Evolutionary conservation across 92 coral and sea anemone species (phyloP).

Genomic region (Micromussa lordhowensis): DNA sequence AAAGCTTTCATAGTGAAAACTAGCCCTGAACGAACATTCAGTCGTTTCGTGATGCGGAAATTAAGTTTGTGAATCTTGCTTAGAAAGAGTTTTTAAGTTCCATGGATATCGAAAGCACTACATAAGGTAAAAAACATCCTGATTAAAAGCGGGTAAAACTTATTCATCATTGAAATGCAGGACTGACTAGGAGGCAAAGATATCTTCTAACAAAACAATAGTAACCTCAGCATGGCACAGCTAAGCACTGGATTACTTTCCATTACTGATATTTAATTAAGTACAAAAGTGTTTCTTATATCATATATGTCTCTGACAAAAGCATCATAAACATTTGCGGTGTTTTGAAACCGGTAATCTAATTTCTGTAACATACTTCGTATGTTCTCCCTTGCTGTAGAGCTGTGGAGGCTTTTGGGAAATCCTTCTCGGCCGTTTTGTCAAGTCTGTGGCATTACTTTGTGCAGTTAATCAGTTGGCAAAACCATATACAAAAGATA

Average conservation of each 20-base stretch:
- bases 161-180: too few relatives aligned
- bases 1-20: too few relatives aligned
- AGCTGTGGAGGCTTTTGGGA: neutral
- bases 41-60: too few relatives aligned
- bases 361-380: neutral
- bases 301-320: neutral
- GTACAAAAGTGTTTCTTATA: neutral
- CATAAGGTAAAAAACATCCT: too few relatives aligned
- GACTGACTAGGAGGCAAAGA: too few relatives aligned
- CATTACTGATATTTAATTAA: neutral
- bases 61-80: too few relatives aligned
- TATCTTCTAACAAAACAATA: too few relatives aligned
- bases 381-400: neutral
- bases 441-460: neutral
- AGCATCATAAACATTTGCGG: neutral
- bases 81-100: too few relatives aligned
- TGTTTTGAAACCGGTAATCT: neutral
- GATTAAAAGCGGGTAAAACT: too few relatives aligned
- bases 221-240: neutral
- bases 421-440: neutral
- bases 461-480: too few relatives aligned
- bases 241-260: neutral
- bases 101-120: too few relatives aligned
- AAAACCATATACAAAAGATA: neutral
- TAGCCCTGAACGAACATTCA: too few relatives aligned